These are phyloP conservation scores for Dicranocentrus wangi DNA, from an alignment of 2,888 invertebrate genomes.

Conservation along the genomic window DNA sequence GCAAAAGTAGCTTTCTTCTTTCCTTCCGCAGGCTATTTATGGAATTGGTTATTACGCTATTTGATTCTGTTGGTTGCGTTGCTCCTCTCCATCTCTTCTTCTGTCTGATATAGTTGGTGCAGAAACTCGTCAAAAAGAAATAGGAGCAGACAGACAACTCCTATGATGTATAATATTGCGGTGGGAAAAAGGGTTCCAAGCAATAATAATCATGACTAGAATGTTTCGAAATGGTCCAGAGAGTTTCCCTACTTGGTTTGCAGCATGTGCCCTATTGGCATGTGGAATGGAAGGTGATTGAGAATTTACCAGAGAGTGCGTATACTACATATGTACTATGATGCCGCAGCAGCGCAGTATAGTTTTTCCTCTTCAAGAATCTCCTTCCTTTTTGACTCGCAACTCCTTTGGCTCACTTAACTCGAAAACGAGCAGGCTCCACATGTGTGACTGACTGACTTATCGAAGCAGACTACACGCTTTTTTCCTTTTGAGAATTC, in stretches of 20 bases:
- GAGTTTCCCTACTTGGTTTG: not conserved
- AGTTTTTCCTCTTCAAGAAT: not conserved
- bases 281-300: too few relatives aligned
- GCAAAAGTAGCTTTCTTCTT: slow-evolving; percentile 5
- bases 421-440: not conserved
- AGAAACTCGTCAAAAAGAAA: not conserved
- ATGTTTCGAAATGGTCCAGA: slow-evolving; percentile 10
- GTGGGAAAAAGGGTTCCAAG: not conserved
- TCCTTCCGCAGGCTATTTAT: slow-evolving; percentile 27
- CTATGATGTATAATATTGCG: slow-evolving; percentile 2
- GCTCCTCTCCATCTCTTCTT: not conserved
- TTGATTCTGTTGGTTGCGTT: slow-evolving; percentile 20
- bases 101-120: not conserved
- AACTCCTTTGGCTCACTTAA: not conserved
- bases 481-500: not conserved
- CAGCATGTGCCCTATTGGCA: not conserved
- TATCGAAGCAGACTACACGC: not conserved
- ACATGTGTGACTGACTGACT: slow-evolving; percentile 2
- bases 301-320: too few relatives aligned
- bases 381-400: not conserved
- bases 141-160: too few relatives aligned
- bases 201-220: slow-evolving; percentile 16
- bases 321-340: too few relatives aligned
- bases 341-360: not conserved
- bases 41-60: slow-evolving; percentile 32